These are phyloP conservation scores for Phanerotoma sp. DNA, from an alignment of 2,888 invertebrate genomes.

Conservation along the genomic window DNA sequence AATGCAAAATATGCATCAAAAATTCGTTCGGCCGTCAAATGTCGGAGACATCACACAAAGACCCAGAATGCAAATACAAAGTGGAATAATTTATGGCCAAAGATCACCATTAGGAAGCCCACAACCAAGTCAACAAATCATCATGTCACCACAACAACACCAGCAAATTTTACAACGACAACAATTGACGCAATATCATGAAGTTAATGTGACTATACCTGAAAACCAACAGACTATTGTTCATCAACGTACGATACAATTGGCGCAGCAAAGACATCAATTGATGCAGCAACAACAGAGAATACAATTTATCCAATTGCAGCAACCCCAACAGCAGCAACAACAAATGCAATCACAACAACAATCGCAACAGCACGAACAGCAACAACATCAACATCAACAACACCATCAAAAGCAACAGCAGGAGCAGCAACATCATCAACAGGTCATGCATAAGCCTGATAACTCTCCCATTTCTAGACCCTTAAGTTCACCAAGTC, in stretches of 20 bases:
- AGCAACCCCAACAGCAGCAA: conserved; percentile 40
- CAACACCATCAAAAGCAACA: conserved; percentile 56
- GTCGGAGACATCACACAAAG: conserved; percentile 49
- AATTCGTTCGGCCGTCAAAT: conserved; percentile 58
- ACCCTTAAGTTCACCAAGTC: conserved; percentile 55
- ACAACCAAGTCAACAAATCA: conserved; percentile 49
- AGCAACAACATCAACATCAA: conserved; percentile 51
- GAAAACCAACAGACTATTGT: conserved; percentile 34
- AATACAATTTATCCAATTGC: conserved; percentile 46
- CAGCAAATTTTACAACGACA: conserved; percentile 50
- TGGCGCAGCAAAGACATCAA: conserved; percentile 44
- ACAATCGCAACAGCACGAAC: conserved; percentile 50
- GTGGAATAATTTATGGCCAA: conserved; percentile 51
- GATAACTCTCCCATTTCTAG: conserved; percentile 56
- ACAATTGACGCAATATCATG: conserved; percentile 43
- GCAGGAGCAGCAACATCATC: conserved; percentile 57
- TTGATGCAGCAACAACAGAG: conserved; percentile 47
- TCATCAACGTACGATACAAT: conserved; percentile 36
- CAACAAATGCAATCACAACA: conserved; percentile 50
- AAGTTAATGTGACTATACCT: conserved; percentile 31
- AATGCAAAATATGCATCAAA: conserved; percentile 46
- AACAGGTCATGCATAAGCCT: conserved; percentile 55
- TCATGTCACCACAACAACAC: conserved; percentile 51
- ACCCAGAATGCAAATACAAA: conserved; percentile 52
- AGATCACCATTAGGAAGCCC: conserved; percentile 54